Base-by-base conservation (phyloP, 2,797 vertebrate species). In the Coendou prehensilis region DNA sequence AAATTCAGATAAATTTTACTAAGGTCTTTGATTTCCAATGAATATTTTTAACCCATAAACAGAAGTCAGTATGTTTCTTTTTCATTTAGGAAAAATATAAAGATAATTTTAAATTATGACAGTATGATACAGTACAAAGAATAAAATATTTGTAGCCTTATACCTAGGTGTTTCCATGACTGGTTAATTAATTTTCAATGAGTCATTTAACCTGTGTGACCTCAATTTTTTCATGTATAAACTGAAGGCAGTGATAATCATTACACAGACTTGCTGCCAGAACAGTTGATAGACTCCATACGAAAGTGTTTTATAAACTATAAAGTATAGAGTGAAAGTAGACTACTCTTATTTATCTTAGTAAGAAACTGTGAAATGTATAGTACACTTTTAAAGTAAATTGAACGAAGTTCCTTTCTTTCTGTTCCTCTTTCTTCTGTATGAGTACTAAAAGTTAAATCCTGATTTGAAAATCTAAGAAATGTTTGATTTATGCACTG, bases 231-330 rank as follows among this genome's bases (percentile, higher is more conserved):
- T 75, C 23, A 81, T 61, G 52, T 83, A 50, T 73, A 69, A 90
- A 90, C 26, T 76, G 52, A 91, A 93, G 37, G 45, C 4, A 84
- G 50, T 91, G 92, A 50, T 67, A 96, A 45, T 41, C 37, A 90
- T 8, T 45, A 78, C 59, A 85, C 28, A 67, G 47, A 85, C 56
- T 2, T 79, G 41, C 64, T 93, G n/a, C 57, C 64, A 69, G 26
- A 86, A 91, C 11, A 92, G 86, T 54, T 67, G 88, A 85, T 76
- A 86, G 64, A 79, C 15, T 93, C 73, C 75, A 67, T 22, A 9
- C 54, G 14, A 84, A 92, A 82, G 28, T 45, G 23, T 30, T 93
- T 92, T 92, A 78, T 18, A 95, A 82, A n/a, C 23, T 90, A 15
- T 45, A 67, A 88, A 76, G 20, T 64, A 50, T 63, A 83, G 79